Conservation (phyloP, 2,797 vertebrate species). For the Tolypeutes matacus region DNA sequence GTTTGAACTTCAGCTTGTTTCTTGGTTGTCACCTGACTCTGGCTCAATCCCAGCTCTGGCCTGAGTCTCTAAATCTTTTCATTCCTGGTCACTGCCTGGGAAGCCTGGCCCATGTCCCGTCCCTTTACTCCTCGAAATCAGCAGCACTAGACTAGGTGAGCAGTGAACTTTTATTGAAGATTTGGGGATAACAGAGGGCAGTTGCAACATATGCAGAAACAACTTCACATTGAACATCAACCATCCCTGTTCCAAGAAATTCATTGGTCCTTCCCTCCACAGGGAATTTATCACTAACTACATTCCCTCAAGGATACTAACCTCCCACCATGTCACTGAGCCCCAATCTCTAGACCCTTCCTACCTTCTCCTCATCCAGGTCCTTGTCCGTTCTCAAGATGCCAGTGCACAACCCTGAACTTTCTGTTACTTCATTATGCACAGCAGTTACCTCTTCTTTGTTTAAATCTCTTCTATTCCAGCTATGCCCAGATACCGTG, state of each 20-base stretch:
- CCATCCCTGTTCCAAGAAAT: background rate
- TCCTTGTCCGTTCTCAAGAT: background rate
- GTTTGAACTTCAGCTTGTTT: background rate
- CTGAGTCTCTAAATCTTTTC: background rate
- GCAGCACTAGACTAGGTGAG: background rate
- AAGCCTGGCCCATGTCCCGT: background rate
- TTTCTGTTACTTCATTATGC: constrained; percentile 11
- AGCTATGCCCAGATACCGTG: background rate
- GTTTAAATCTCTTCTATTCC: constrained; percentile 14
- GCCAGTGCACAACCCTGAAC: background rate
- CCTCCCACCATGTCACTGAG: background rate
- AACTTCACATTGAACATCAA: background rate
- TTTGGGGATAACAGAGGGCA: background rate
- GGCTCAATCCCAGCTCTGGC: background rate
- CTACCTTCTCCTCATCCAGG: background rate
- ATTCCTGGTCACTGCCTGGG: background rate
- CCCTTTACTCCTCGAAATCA: background rate
- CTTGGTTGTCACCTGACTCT: background rate
- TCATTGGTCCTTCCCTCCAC: background rate
- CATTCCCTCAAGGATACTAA: background rate
- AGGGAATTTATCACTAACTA: background rate
- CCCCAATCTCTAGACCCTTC: too few relatives aligned
- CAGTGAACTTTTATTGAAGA: background rate
- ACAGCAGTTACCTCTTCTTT: background rate
- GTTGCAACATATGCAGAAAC: background rate